These are phyloP conservation scores for Gymnorhina tibicen DNA, from an alignment of 2,113 vertebrate genomes.

Conservation along the genomic window DNA sequence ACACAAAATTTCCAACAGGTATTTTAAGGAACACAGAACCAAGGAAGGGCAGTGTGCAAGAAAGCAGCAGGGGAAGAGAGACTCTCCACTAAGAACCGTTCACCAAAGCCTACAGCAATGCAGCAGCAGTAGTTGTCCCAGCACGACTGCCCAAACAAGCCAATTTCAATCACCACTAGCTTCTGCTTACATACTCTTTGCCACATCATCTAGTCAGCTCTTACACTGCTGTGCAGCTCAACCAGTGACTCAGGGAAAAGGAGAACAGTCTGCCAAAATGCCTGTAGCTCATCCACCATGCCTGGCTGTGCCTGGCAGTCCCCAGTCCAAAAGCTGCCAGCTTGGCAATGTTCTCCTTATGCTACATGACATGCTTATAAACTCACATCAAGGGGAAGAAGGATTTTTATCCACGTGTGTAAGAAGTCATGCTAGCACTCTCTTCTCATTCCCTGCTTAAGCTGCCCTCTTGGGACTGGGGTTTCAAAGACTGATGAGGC, in stretches of 20 bases:
- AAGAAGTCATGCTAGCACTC: background rate
- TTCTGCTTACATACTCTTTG: background rate
- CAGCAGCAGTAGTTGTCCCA: background rate
- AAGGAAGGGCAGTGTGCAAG: rapidly evolving
- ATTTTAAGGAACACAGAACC: background rate
- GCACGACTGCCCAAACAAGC: background rate
- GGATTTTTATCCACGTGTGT: background rate
- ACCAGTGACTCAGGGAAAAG: background rate
- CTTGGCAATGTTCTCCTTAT: background rate
- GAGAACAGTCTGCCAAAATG: background rate
- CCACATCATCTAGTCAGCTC: background rate
- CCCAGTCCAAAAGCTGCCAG: background rate
- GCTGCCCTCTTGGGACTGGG: background rate
- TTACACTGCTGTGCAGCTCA: background rate
- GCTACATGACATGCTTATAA: background rate
- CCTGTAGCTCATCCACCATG: background rate
- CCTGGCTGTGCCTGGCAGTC: background rate
- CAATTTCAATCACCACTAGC: background rate
- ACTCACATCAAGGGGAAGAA: background rate
- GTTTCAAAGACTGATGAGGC: background rate
- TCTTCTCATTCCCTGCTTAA: background rate
- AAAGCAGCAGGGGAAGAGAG: background rate
- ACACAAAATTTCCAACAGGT: background rate
- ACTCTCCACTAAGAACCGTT: rapidly evolving
- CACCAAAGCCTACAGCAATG: background rate